phyloP scores from a whole-genome alignment of 2,797 vertebrate genomes.

The Spinibarbus caldwelli region DNA sequence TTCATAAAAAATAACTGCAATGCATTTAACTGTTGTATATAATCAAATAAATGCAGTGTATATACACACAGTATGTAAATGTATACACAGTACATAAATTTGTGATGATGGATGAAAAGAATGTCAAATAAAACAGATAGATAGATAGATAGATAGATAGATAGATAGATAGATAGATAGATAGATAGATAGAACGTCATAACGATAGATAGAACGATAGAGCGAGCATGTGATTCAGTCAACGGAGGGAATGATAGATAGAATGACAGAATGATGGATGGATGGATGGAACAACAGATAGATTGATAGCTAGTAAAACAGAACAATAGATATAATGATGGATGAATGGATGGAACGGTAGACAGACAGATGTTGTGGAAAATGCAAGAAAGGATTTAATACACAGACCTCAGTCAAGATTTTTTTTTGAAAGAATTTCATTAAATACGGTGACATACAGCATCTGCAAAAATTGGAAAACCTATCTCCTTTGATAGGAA shows the following conservation, averaged over 20 bases:
- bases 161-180: neutral
- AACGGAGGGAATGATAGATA: no score
- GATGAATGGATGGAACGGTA: neutral
- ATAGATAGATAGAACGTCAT: no score
- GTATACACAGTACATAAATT: no score
- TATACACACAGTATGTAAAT: neutral
- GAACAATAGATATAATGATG: no score
- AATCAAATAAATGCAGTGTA: neutral
- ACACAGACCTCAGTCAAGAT: neutral
- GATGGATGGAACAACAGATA: neutral
- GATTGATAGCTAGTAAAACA: neutral
- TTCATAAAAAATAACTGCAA: constrained; percentile 40
- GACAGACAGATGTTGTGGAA: neutral
- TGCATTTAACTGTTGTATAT: neutral
- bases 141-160: neutral
- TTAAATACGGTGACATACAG: neutral
- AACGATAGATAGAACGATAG: no score
- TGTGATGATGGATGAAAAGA: neutral
- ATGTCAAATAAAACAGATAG: no score
- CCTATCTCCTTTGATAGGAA: neutral
- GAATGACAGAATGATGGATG: neutral
- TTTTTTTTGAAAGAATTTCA: neutral
- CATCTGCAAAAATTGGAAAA: neutral
- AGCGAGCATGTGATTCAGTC: no score
- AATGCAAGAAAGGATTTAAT: neutral